Base-by-base conservation (phyloP, 1,140 invertebrate species). In the Drosophila miranda region DNA sequence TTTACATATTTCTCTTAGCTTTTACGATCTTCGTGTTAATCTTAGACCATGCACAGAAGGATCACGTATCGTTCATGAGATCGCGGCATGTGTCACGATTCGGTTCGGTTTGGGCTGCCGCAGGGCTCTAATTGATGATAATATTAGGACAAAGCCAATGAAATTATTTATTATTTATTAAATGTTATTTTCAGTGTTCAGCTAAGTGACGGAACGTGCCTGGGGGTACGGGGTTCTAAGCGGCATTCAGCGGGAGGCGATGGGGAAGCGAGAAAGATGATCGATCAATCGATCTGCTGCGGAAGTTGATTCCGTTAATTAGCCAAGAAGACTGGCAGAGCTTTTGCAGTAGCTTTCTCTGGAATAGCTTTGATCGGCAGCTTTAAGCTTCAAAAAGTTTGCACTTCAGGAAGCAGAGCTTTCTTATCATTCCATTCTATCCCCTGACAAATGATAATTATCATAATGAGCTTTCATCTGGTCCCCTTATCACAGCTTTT, bases 81-180 rank as follows among this genome's bases (percentile, higher is more conserved):
- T n/a, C n/a, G n/a, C n/a, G n/a, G n/a, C n/a, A 74, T 74, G 70
- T 53, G 28, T 70, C 70, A 55, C 70, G 43, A 73, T 54, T 14
- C 42, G 53, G 13, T 26, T 5, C 7, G 21, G 23, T 14, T 55
- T 55, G 14, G 38, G 21, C 21, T 46, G 8, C 30, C 52, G 69
- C 26, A 49, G 46, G 53, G 58, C 48, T 44, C 60, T 42, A 74
- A 74, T 51, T 56, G 48, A 19, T 26, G 30, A 21, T 63, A 45
- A 63, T 41, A 28, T 6, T 48, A 11, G 34, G 11, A 38, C 34
- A 38, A 2, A 38, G 34, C 9, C 9, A 38, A 13, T 38, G 34
- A 4, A 38, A 38, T 38, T 38, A 13, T 38, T 38, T 38, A 38
- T 38, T 38, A 16, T 42, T 26, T 26, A 38, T 46, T 23, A 64